Conservation (phyloP, 2,797 vertebrate genomes). For the Tapirus indicus region DNA sequence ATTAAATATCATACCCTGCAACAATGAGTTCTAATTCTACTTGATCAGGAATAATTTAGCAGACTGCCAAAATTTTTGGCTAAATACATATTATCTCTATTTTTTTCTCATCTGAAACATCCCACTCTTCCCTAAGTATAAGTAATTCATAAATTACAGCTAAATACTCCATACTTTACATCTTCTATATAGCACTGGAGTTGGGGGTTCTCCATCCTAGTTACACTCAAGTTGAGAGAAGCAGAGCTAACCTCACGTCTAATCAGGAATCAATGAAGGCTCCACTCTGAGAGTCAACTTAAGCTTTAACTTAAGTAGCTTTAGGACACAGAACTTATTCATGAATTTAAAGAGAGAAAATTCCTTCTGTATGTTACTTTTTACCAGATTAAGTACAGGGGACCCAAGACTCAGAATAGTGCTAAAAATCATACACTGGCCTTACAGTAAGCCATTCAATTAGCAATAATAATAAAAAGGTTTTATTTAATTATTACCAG, state of each 20-base stretch:
- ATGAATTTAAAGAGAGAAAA: conserved; percentile 40
- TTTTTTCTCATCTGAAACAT: conserved; percentile 60
- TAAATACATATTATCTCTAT: conserved; percentile 41
- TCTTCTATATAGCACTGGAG: neutral
- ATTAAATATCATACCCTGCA: conserved; percentile 56
- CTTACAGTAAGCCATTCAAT: neutral
- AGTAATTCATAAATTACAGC: conserved; percentile 11
- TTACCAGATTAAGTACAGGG: neutral
- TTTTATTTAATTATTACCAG: neutral
- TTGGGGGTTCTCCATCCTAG: neutral
- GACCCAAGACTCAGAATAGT: neutral
- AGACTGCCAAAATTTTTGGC: conserved; percentile 42
- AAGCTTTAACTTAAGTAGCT: neutral
- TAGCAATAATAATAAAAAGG: conserved; percentile 14
- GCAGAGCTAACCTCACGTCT: conserved; percentile 40
- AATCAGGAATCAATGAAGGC: neutral
- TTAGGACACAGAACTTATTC: neutral
- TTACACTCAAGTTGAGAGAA: neutral
- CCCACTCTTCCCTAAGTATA: conserved; percentile 10
- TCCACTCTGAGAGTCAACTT: neutral
- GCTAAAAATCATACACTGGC: conserved; percentile 32
- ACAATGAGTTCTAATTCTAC: conserved; percentile 68
- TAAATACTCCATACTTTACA: neutral
- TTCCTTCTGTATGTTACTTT: conserved; percentile 46
- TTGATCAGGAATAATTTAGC: conserved; percentile 63